Conservation (phyloP, 2,797 vertebrate species). For the Ibycter americanus region DNA sequence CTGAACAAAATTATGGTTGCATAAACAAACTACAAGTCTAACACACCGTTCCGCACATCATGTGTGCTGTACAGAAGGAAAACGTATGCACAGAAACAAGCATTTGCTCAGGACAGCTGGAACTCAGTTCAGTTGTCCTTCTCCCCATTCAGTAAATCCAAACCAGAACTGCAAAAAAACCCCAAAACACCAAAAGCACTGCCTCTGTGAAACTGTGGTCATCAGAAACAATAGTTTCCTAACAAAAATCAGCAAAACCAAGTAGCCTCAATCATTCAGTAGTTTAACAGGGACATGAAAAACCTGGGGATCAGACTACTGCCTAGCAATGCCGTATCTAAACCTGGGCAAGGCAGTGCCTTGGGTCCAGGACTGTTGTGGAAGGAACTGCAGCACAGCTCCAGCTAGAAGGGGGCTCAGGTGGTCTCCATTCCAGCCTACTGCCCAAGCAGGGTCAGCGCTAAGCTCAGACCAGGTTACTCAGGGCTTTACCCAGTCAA, state of each 20-base stretch:
- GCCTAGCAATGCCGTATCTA: neutral
- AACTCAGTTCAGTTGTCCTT: neutral
- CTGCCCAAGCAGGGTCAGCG: neutral
- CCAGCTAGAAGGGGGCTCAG: neutral
- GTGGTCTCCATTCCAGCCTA: neutral
- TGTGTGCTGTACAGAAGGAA: neutral
- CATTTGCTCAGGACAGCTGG: neutral
- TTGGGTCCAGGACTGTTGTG: neutral
- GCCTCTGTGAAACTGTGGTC: neutral
- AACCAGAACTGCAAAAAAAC: neutral
- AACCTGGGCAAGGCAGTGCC: neutral
- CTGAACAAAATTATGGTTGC: neutral
- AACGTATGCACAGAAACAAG: rapidly evolving
- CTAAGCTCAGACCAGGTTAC: neutral
- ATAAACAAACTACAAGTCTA: neutral
- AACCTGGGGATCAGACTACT: neutral
- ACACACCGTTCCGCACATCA: neutral
- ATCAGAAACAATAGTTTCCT: neutral
- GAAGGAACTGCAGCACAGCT: neutral
- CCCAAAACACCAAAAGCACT: neutral
- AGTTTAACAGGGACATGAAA: neutral
- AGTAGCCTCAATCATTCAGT: neutral
- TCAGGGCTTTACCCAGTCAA: neutral
- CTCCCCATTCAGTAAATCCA: neutral
- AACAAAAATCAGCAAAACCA: neutral